phyloP scores from a whole-genome alignment of 2,888 invertebrate species.

The Perizoma flavofasciatum region DNA sequence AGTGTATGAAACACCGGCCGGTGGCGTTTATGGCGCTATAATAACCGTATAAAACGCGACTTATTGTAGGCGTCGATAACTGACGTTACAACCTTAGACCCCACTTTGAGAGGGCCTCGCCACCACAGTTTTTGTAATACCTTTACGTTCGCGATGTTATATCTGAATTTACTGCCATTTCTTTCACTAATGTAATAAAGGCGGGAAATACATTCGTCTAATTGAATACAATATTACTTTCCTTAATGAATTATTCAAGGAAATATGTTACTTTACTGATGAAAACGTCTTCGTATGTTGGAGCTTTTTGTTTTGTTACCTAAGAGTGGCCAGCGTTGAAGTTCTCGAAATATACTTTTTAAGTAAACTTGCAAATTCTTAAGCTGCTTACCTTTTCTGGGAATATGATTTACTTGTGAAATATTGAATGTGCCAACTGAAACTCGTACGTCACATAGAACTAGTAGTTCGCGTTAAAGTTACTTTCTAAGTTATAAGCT shows the following conservation, averaged over 20 bases:
- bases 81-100: constrained; percentile 75
- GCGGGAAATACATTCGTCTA: constrained; percentile 49
- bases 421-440: constrained; percentile 45
- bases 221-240: constrained; percentile 48
- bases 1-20: constrained; percentile 83
- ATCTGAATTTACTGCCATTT: constrained; percentile 52
- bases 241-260: constrained; percentile 40
- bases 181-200: constrained; percentile 46
- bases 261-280: constrained; percentile 37
- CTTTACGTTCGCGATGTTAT: constrained; percentile 46
- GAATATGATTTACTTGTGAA: constrained; percentile 49
- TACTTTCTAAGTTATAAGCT: constrained; percentile 3
- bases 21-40: constrained; percentile 83
- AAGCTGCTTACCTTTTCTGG: constrained; percentile 46
- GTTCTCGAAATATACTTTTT: constrained; percentile 8
- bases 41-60: constrained; percentile 84
- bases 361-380: constrained; percentile 42
- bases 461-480: constrained; percentile 7
- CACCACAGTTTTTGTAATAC: constrained; percentile 56
- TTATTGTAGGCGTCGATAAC: constrained; percentile 83
- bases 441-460: constrained; percentile 37
- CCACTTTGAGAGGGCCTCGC: constrained; percentile 55
- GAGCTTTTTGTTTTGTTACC: constrained; percentile 41
- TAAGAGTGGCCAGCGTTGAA: constrained; percentile 2
- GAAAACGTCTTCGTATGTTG: constrained; percentile 36